A percentile compares a stretch with the other conserved stretches of the same genome.
Evolutionary conservation across 2,113 vertebrate genomes (phyloP).

Genomic region (Arothron firmamentum): DNA sequence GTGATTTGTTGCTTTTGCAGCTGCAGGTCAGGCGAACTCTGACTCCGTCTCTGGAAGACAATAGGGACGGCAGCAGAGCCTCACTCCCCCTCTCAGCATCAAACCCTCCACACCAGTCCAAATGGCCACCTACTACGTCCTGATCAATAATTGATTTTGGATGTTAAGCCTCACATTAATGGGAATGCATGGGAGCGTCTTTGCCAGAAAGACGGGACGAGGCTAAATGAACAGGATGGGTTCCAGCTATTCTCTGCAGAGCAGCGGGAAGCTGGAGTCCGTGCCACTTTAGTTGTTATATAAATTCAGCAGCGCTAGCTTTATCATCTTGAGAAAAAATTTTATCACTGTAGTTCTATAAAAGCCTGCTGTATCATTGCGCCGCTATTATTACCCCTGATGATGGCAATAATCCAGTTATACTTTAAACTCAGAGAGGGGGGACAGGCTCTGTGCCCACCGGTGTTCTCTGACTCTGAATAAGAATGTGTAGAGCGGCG

Average conservation of each 20-base stretch:
- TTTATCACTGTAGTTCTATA: background rate
- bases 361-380: background rate
- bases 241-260: background rate
- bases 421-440: background rate
- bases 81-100: constrained; percentile 54
- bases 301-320: background rate
- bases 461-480: constrained; percentile 42
- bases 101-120: constrained; percentile 46
- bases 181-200: background rate
- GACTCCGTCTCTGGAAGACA: constrained; percentile 53
- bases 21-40: constrained; percentile 60
- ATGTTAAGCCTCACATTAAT: constrained; percentile 5
- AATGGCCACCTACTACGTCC: constrained; percentile 29
- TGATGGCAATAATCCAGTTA: constrained; percentile 16
- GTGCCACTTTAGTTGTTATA: background rate
- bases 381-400: background rate
- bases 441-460: no score
- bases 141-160: constrained; percentile 29
- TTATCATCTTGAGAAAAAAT: background rate
- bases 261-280: background rate
- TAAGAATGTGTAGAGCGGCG: constrained; percentile 52
- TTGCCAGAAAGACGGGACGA: background rate
- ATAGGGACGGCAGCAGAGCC: constrained; percentile 42
- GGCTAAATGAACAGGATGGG: no score
- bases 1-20: constrained; percentile 61